Percentiles rank a stretch among this genome's conserved stretches.
These are phyloP conservation scores for Tubulanus polymorphus DNA, from an alignment of 2,888 invertebrate species.

Conservation along the genomic window DNA sequence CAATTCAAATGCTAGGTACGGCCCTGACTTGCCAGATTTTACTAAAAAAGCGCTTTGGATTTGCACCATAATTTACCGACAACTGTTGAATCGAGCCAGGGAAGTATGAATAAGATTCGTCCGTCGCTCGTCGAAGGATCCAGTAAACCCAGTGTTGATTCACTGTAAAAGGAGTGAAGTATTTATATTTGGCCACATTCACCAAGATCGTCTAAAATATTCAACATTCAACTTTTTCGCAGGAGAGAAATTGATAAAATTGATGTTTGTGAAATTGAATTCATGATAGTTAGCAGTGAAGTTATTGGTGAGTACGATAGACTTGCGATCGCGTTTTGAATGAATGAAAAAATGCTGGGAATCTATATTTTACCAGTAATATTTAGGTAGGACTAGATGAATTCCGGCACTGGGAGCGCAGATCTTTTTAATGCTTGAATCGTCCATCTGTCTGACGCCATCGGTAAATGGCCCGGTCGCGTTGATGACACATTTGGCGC, in stretches of 20 bases:
- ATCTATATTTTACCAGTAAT: too few relatives aligned
- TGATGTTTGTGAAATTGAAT: too few relatives aligned
- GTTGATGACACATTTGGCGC: slow-evolving; percentile 92
- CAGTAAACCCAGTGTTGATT: slow-evolving; percentile 93
- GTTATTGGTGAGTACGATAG: not conserved
- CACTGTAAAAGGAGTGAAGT: slow-evolving; percentile 64
- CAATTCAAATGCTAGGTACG: too few relatives aligned
- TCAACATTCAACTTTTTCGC: not conserved
- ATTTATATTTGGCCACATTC: not conserved
- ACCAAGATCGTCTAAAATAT: not conserved
- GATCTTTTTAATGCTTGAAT: slow-evolving; percentile 69
- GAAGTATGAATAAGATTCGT: slow-evolving; percentile 97
- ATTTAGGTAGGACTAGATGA: slow-evolving; percentile 95
- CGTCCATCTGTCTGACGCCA: slow-evolving; percentile 83
- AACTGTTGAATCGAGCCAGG: slow-evolving; percentile 86
- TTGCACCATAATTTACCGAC: slow-evolving; percentile 53
- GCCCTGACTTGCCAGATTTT: too few relatives aligned
- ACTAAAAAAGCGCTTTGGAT: too few relatives aligned
- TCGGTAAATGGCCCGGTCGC: slow-evolving; percentile 98
- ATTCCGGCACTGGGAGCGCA: slow-evolving; percentile 96
- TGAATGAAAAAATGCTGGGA: too few relatives aligned
- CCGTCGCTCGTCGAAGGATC: slow-evolving; percentile 98
- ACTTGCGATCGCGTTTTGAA: not conserved
- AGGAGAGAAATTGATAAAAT: not conserved
- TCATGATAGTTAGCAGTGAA: not conserved